Percentiles rank a stretch among this genome's conserved stretches.
These are phyloP conservation scores for Oncopeltus fasciatus DNA, from an alignment of 1,140 invertebrate genomes.

Conservation along the genomic window DNA sequence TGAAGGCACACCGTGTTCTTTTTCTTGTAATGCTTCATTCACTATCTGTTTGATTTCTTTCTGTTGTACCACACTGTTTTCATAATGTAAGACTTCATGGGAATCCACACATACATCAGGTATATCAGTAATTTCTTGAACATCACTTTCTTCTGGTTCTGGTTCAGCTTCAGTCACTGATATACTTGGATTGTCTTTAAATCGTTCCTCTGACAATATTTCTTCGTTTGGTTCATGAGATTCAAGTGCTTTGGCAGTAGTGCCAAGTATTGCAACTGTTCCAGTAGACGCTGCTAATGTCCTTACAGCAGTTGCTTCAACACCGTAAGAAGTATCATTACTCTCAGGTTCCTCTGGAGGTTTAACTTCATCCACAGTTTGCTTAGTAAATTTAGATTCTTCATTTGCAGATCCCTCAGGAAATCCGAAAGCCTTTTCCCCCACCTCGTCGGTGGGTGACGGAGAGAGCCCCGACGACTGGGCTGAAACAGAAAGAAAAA, in stretches of 20 bases:
- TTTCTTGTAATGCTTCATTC: too few species aligned
- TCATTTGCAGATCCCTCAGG: not conserved
- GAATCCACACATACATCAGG: too few species aligned
- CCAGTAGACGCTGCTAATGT: conserved; percentile 24
- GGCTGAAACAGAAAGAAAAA: conserved; percentile 18
- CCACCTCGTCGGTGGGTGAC: conserved; percentile 20
- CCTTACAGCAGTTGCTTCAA: conserved; percentile 25
- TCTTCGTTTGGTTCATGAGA: not conserved
- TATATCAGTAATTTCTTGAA: not conserved
- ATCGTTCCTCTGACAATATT: not conserved
- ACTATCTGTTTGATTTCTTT: too few species aligned
- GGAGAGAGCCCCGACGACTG: conserved; percentile 20
- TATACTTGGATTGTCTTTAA: not conserved
- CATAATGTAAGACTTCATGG: too few species aligned
- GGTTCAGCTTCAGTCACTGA: not conserved
- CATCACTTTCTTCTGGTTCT: not conserved
- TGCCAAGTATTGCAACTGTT: conserved; percentile 25
- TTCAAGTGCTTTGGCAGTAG: conserved; percentile 22
- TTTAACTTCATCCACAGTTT: conserved; percentile 3
- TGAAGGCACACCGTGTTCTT: too few species aligned
- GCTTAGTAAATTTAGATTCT: not conserved
- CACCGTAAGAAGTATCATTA: conserved; percentile 22
- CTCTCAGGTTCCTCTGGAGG: conserved; percentile 20
- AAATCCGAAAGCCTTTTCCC: conserved; percentile 2
- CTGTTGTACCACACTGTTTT: too few species aligned